Conservation (phyloP, 1,140 invertebrate species). For the Drosophila funebris region DNA sequence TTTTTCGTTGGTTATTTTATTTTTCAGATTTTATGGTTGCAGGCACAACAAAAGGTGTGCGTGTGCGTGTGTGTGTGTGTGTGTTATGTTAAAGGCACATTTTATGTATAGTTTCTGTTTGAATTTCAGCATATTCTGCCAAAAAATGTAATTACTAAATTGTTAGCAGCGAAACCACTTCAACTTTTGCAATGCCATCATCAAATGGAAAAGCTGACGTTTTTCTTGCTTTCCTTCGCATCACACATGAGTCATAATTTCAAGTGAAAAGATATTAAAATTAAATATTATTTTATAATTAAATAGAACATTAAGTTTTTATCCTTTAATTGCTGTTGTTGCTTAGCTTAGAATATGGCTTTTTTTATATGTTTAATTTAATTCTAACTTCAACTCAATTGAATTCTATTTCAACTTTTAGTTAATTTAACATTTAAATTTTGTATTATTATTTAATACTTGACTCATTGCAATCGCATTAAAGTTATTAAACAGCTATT, state of each 20-base stretch:
- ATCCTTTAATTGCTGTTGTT: background rate
- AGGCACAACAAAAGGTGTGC: constrained; percentile 45
- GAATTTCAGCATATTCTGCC: background rate
- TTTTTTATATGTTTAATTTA: too few relatives aligned
- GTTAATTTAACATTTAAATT: too few relatives aligned
- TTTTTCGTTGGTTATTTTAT: constrained; percentile 5
- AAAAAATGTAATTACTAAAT: too few relatives aligned
- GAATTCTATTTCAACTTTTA: too few relatives aligned
- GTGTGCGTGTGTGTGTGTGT: constrained; percentile 1
- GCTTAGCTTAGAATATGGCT: too few relatives aligned
- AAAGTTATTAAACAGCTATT: too few relatives aligned
- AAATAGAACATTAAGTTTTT: background rate
- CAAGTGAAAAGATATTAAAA: background rate
- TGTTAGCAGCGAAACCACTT: background rate
- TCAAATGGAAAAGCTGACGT: background rate
- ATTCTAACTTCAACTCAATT: too few relatives aligned
- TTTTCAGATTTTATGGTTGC: constrained; percentile 51
- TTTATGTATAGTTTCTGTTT: constrained; percentile 10
- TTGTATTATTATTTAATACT: too few relatives aligned
- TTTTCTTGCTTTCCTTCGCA: background rate
- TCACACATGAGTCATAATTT: constrained; percentile 14
- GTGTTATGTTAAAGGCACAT: constrained; percentile 27
- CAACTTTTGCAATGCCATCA: constrained; percentile 41
- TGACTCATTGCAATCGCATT: too few relatives aligned
- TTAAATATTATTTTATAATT: too few relatives aligned